phyloP scores from a whole-genome alignment of 1,140 invertebrate species.

The Platorchestia sp. region DNA sequence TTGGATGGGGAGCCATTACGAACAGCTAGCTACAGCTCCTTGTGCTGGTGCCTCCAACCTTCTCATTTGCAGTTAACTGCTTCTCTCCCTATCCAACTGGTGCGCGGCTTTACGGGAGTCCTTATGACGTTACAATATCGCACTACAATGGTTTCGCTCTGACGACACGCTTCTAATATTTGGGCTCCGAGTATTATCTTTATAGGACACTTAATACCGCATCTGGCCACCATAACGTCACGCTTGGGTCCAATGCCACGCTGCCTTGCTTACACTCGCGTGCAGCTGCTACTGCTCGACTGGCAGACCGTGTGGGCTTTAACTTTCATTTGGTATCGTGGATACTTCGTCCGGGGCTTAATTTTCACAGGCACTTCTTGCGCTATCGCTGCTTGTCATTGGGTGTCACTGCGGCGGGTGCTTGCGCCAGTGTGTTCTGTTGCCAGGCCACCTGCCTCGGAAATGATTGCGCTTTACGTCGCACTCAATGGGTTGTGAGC shows the following conservation, averaged over 20 bases:
- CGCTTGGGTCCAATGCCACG: slow-evolving; percentile 26
- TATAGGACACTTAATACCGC: slow-evolving; percentile 50
- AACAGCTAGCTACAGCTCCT: background rate
- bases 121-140: slow-evolving; percentile 53
- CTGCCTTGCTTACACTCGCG: background rate
- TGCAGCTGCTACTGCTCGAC: background rate
- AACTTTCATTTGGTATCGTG: background rate
- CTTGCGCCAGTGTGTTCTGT: background rate
- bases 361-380: background rate
- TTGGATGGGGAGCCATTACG: background rate
- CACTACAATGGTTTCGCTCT: slow-evolving; percentile 40
- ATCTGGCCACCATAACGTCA: slow-evolving; percentile 37
- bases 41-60: background rate
- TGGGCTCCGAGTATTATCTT: slow-evolving; percentile 44
- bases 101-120: slow-evolving; percentile 29
- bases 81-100: background rate
- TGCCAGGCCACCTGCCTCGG: too few relatives aligned
- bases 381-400: background rate
- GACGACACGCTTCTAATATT: slow-evolving; percentile 44
- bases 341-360: background rate
- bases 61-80: background rate
- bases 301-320: background rate
- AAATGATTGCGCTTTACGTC: background rate
- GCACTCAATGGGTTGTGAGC: background rate
- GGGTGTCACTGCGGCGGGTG: background rate